Evolutionary conservation across 1,140 invertebrate genomes (phyloP).

Genomic region (Heliconius nattereri): DNA sequence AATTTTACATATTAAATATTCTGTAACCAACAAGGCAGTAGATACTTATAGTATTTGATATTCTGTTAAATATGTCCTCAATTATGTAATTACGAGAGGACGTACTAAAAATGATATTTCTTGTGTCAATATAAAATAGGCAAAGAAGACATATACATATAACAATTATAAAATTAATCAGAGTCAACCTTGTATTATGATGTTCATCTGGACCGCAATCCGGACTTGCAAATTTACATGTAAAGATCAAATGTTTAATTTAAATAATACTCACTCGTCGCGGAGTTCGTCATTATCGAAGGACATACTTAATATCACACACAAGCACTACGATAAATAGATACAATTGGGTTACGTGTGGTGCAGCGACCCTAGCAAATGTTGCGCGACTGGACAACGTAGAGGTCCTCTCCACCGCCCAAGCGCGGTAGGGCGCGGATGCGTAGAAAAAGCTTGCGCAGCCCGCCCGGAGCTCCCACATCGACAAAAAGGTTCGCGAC

Average conservation of each 20-base stretch:
- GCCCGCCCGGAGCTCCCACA: slow-evolving; percentile 15
- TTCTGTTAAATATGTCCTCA: too few species aligned
- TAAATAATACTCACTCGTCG: slow-evolving; percentile 71
- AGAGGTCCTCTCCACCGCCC: slow-evolving; percentile 53
- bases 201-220: too few species aligned
- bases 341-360: slow-evolving; percentile 46
- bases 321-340: slow-evolving; percentile 50
- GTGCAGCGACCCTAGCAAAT: slow-evolving; percentile 49
- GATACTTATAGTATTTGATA: too few species aligned
- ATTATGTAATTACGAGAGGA: too few species aligned
- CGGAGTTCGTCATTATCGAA: slow-evolving; percentile 76
- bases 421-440: slow-evolving; percentile 57
- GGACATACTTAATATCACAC: slow-evolving; percentile 62
- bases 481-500: background rate
- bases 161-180: too few species aligned
- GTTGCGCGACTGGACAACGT: slow-evolving; percentile 54
- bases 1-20: background rate
- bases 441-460: slow-evolving; percentile 62
- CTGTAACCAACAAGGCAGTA: background rate
- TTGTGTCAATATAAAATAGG: too few species aligned
- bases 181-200: too few species aligned
- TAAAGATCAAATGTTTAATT: background rate
- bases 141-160: too few species aligned
- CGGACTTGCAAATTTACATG: too few species aligned
- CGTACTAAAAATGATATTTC: too few species aligned